Evolutionary conservation across 2,888 invertebrate genomes (phyloP), one percentile per base, ranked within the genome.

Genomic region (Drosophila pseudotakahashii): DNA sequence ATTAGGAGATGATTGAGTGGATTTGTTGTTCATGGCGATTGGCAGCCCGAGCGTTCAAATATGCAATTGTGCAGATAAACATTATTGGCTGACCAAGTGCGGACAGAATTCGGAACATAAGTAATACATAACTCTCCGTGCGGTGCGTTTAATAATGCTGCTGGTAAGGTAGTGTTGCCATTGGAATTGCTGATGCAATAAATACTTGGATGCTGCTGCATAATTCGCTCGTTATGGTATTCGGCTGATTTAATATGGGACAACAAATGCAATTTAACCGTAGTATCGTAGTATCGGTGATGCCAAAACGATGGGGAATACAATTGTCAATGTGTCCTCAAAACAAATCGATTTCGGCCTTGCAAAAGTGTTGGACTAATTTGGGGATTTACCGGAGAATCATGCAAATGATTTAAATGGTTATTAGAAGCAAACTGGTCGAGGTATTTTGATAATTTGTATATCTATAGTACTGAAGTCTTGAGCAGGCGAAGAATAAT

Each of bases 1-100:
- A 86, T 81, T 86, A 81, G 72, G 75, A 81, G 73, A 87, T 86
- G 87, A 87, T 87, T 87, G 83, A 83, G 87, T 87, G 84, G 87
- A 81, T 87, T 87, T 86, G 75, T 69, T 86, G 77, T 66, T 69
- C 73, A 66, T 78, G 62, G 68, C 62, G 80, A 82, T 72, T 80
- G 80, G 54, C 63, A 62, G 54, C 54, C 66, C 63, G 63, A 73
- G 54, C 73, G 72, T 60, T 70, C 79, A 83, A 75, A 84, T 78
- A 81, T 76, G 84, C 78, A 79, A 78, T 60, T 71, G 76, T 66
- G 48, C 57, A 79, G 71, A 75, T 78, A 72, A 72, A 75, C 73
- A 78, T 81, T 78, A 81, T 74, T 75, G 73, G 70, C 71, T 72
- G 60, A 36, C 69, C 57, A 75, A 80, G 75, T 77, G 67, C 61